Evolutionary conservation across 2,113 vertebrate species (phyloP).

Genomic region (Chinchilla lanigera): DNA sequence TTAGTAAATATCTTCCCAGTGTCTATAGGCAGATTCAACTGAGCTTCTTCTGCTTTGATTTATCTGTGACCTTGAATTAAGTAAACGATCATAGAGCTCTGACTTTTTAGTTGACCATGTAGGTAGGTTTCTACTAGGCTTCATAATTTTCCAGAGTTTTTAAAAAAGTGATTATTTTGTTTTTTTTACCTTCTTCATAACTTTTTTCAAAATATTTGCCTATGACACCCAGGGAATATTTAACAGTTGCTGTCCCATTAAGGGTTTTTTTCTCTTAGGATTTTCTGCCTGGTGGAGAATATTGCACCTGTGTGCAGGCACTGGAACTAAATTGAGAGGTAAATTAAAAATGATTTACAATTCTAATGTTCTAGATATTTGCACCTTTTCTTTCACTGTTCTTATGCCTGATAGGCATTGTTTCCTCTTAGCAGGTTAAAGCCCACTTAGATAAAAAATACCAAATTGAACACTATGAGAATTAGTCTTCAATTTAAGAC

Average conservation of each 20-base stretch:
- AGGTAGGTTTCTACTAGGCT: background rate
- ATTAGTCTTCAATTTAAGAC: too few species aligned
- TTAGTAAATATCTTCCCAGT: background rate
- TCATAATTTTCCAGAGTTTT: background rate
- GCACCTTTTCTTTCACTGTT: background rate
- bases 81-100: background rate
- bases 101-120: background rate
- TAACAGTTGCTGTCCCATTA: constrained; percentile 22
- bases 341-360: constrained; percentile 61
- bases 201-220: constrained; percentile 31
- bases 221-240: background rate
- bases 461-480: background rate
- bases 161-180: background rate
- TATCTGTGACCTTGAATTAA: background rate
- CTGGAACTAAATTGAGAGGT: constrained; percentile 46
- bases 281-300: constrained; percentile 25
- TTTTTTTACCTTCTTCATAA: constrained; percentile 12
- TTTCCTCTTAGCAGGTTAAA: background rate
- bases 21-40: background rate
- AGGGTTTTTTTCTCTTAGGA: background rate
- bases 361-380: background rate
- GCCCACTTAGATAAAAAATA: background rate
- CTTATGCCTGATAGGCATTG: background rate
- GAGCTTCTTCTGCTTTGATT: background rate
- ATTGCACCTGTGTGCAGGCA: constrained; percentile 2